Base-by-base conservation (phyloP, 2,888 invertebrate species). In the Drosophila multiciliata region DNA sequence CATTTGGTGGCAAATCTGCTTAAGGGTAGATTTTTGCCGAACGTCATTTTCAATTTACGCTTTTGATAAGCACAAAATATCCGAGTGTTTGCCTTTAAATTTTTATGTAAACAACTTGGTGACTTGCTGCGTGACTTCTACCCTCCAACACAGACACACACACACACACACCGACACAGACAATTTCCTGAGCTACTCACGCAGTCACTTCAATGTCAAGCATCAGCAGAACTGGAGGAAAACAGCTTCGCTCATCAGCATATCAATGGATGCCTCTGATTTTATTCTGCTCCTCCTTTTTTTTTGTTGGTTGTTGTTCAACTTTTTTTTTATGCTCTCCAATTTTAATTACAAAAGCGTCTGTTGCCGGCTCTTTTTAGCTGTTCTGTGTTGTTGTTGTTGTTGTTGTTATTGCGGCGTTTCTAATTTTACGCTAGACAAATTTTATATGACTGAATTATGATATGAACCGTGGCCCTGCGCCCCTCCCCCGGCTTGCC, bases 391-490 rank as follows among this genome's bases (percentile, higher is more conserved):
- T 73, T 73, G 74, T 66, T 72, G 58, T 29, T 29, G 29, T 29
- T 29, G 26, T 71, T 73, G 74, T 67, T 75, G 71, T 70, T 72
- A 59, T 70, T 74, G 68, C 66, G 64, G 89, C 80, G 78, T 90
- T 91, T 92, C 89, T 91, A 92, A 92, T 92, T 92, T 92, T 90
- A 91, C 90, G 92, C 91, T 89, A 91, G 91, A 92, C 87, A 87
- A 91, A 91, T 90, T 92, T 92, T 90, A 86, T 91, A 91, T 87
- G 91, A 90, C 90, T 89, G 90, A 91, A 91, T 90, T 87, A 89
- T 89, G 85, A 82, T 80, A 87, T 89, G 85, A 87, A 71, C 73
- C 82, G 78, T 87, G 79, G 78, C 75, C 80, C 75, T 20, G 50
- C 2, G 45, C 42, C 36, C 29, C 23, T n/a, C 26, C 26, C 29